Conservation (phyloP, 2,797 vertebrate genomes). For the Leptatherina wallacei region DNA sequence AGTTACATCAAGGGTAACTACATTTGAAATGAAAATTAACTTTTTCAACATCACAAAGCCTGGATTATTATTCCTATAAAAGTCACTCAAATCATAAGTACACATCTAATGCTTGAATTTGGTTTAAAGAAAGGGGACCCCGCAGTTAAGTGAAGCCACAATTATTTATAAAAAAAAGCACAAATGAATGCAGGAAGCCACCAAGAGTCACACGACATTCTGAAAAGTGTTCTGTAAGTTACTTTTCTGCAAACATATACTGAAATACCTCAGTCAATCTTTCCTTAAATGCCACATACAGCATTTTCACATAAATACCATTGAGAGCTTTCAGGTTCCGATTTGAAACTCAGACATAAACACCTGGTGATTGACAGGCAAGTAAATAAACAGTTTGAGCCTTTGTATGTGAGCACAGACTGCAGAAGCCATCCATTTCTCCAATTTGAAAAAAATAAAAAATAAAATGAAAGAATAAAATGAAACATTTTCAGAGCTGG, state of each 20-base stretch:
- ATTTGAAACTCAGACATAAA: constrained; percentile 14
- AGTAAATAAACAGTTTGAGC: constrained; percentile 25
- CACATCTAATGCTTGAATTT: neutral
- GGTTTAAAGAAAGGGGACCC: neutral
- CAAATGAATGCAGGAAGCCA: neutral
- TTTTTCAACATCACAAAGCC: too few species aligned
- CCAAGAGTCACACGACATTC: neutral
- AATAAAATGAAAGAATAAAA: neutral
- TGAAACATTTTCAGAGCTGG: neutral
- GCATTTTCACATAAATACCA: constrained; percentile 13
- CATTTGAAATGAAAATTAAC: too few species aligned
- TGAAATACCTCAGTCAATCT: constrained; percentile 2
- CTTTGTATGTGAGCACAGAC: neutral
- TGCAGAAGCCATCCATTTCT: constrained; percentile 10
- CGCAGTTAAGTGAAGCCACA: neutral
- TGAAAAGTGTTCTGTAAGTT: neutral
- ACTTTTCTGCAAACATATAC: neutral
- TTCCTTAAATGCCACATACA: constrained; percentile 8
- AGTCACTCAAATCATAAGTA: neutral
- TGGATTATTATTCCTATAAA: neutral
- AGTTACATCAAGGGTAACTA: neutral
- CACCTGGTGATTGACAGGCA: constrained; percentile 34
- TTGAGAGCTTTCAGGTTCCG: constrained; percentile 15
- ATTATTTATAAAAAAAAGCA: neutral
- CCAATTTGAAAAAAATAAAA: neutral